Base-by-base conservation (phyloP, 2,113 vertebrate genomes). In the Brevimyrus niger region DNA sequence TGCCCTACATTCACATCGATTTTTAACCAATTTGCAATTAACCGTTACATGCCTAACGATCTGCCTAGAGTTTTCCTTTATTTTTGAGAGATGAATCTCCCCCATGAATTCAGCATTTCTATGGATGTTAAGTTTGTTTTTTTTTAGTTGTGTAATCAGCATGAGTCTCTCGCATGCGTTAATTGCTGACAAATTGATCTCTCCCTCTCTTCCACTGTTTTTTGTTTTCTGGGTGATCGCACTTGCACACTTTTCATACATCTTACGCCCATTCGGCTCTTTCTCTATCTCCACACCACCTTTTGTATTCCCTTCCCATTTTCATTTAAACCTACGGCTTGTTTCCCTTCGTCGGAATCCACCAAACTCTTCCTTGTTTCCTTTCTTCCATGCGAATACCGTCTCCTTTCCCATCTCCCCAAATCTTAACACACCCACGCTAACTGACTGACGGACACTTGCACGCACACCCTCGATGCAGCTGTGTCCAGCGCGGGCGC, bases 401-500 rank as follows among this genome's bases (percentile, higher is more conserved):
- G 0, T 31, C 47, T 51, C 19, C 47, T 47, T 50, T 23, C 10
- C 23, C 11, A 31, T 47, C 61, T 69, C 61, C 61, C 27, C 61
- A 11, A 13, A 69, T 55, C 27, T 58, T 42, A 82, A 84, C 10
- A 11, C 82, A n/a, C 55, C 6, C 53, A 87, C 55, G 21, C 53
- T 21, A 42, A 65, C 51, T 61, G 7, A n/a, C 17, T 8, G 38
- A 61, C 51, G 31, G 7, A 23, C 86, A 42, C 55, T 38, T 38
- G 58, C 87, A 65, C 35, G 19, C 38, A 44, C 87, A 42, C 87
- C 53, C 87, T 42, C 86, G 38, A 23, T 87, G 8, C 88, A 99
- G 98, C 91, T 97, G 94, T 95, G 95, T 97, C 92, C 97, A 99
- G 91, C 96, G 93, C 1, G 97, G 96, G 93, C 97, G 96, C 82